A percentile compares a stretch with the other conserved stretches of the same genome.
phyloP scores from a whole-genome alignment of 92 coral and sea anemone genomes.

The Phenganax marumi region DNA sequence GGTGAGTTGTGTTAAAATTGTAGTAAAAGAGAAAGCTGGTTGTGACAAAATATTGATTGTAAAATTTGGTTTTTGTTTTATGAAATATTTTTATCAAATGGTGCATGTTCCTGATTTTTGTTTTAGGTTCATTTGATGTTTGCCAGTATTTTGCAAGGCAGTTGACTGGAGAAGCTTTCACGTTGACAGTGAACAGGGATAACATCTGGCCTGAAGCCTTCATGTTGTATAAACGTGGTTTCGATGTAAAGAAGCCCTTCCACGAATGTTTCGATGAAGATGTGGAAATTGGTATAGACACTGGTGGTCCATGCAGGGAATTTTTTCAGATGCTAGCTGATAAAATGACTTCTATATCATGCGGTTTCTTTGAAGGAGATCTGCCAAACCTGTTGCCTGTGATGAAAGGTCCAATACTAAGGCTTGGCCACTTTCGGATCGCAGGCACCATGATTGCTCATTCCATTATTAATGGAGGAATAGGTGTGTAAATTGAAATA shows the following conservation, averaged over 20 bases:
- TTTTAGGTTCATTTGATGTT: not conserved
- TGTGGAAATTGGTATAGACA: slow-evolving; percentile 15
- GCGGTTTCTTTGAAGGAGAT: slow-evolving; percentile 27
- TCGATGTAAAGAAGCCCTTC: slow-evolving; percentile 13
- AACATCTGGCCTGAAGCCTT: slow-evolving; percentile 14
- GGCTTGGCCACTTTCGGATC: slow-evolving; percentile 33
- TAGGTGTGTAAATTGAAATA: slow-evolving; percentile 3
- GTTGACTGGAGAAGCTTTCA: not conserved
- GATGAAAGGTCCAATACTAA: slow-evolving; percentile 21
- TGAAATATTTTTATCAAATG: too few relatives aligned
- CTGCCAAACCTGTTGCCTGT: slow-evolving; percentile 23
- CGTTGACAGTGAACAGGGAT: slow-evolving; percentile 1
- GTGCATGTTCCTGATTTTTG: too few relatives aligned
- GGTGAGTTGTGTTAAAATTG: not conserved
- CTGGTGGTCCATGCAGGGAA: slow-evolving; percentile 18
- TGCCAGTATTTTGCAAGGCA: not conserved
- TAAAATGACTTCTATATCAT: not conserved
- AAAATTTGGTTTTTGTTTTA: too few relatives aligned
- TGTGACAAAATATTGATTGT: too few relatives aligned
- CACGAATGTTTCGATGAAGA: slow-evolving; percentile 7
- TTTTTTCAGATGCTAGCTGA: slow-evolving; percentile 19
- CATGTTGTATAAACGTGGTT: slow-evolving; percentile 13
- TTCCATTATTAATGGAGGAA: slow-evolving; percentile 13
- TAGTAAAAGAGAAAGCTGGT: too few relatives aligned
- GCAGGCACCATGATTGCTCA: slow-evolving; percentile 35